Base-by-base conservation (phyloP, 2,797 vertebrate species). In the Cyclura pinguis region DNA sequence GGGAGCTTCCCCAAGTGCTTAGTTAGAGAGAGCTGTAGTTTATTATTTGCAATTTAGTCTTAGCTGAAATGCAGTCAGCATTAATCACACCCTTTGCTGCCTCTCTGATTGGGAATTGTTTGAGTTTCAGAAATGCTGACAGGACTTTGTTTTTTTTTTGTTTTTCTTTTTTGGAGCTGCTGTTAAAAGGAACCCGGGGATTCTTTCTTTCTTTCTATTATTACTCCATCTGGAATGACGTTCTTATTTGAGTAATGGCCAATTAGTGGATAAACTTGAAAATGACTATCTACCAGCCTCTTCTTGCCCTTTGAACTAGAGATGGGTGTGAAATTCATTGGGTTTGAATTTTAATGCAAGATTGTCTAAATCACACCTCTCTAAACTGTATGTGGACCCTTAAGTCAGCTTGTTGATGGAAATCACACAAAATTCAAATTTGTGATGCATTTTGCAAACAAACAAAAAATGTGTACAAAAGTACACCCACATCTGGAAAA, bases 41-140 rank as follows among this genome's bases (percentile, higher is more conserved):
- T 93, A 92, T 96, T 95, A 95, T 95, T 95, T 95, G 91, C 94
- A 93, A 91, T 95, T 96, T 96, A 94, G 94, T 95, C 95, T 96
- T 92, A 0, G 12, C 94, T 94, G 92, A 96, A 95, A 85, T 80
- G 83, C 91, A 91, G 92, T 95, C 86, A 91, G 94, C 93, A 94
- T 96, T 95, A 96, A 96, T 96, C 94, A 93, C 88, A 85, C 83
- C 85, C 80, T 93, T 95, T 93, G 87, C 93, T 87, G 94, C 83
- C 87, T 93, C 87, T 95, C 91, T 93, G 88, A 86, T 94, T 95
- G 90, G 86, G 92, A 96, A 93, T 94, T 90, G 91, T 93, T 92
- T 90, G 82, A 93, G 80, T 92, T 94, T 95, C 0, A 50, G 95
- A 95, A 94, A 93, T 95, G 95, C 93, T 93, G 94, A 94, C 85